Percentiles rank a stretch among this genome's conserved stretches.
These are phyloP conservation scores for Solenodon paradoxus DNA, from an alignment of 2,113 vertebrate species.

Conservation along the genomic window DNA sequence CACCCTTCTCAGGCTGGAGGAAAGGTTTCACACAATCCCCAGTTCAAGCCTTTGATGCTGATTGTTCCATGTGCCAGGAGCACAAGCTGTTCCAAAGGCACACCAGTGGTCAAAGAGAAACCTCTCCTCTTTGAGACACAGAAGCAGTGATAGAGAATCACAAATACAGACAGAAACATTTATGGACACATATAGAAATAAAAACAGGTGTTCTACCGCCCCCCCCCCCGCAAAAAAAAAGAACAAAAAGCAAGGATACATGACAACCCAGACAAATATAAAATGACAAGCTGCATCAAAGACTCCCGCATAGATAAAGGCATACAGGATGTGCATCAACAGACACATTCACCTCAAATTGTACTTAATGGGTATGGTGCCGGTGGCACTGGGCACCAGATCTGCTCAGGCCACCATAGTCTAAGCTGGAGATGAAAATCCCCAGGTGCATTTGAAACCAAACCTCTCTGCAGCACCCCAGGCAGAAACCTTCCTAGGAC, in stretches of 20 bases:
- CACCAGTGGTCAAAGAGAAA: background rate
- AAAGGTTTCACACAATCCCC: background rate
- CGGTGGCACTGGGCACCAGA: background rate
- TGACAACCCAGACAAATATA: background rate
- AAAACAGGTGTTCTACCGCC: conserved; percentile 19
- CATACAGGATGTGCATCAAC: background rate
- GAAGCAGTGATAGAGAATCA: background rate
- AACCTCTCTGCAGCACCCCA: background rate
- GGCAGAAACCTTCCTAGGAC: background rate
- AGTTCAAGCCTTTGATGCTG: background rate
- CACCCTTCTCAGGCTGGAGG: background rate
- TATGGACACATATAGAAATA: background rate
- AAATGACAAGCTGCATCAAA: background rate
- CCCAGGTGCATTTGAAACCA: conserved; percentile 39
- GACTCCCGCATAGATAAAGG: background rate
- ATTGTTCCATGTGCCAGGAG: background rate
- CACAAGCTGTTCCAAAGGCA: background rate
- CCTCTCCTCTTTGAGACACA: background rate
- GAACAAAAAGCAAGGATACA: background rate
- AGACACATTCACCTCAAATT: background rate
- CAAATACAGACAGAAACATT: background rate
- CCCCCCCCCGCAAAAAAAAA: background rate
- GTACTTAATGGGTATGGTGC: background rate
- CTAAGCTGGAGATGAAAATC: background rate
- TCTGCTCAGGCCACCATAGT: background rate